Evolutionary conservation across 1,140 invertebrate species (phyloP).

Genomic region (Tetramorium alpestre): DNA sequence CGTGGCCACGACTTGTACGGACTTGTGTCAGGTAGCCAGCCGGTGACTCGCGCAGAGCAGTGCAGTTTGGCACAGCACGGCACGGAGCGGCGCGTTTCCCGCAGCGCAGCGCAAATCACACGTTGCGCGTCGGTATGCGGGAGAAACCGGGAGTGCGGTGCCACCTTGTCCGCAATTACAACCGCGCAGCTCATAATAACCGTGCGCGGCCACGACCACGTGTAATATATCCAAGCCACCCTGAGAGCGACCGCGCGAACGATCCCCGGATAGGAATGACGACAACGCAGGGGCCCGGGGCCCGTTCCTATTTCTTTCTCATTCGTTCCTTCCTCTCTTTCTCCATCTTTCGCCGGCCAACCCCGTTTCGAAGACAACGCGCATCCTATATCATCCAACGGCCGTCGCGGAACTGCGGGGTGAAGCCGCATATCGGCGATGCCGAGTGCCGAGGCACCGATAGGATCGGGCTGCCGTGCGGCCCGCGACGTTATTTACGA

Average conservation of each 20-base stretch:
- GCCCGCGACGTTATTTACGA: conserved; percentile 83
- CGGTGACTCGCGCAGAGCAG: conserved; percentile 18
- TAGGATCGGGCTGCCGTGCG: conserved; percentile 77
- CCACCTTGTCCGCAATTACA: conserved; percentile 68
- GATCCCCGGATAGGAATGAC: conserved; percentile 39
- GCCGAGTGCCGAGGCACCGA: conserved; percentile 65
- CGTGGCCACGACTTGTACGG: conserved; percentile 14
- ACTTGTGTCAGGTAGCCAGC: conserved; percentile 61
- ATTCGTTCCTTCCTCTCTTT: neutral
- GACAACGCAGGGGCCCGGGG: conserved; percentile 29
- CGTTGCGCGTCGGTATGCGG: conserved; percentile 57
- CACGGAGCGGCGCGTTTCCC: conserved; percentile 18
- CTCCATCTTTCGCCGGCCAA: conserved; percentile 56
- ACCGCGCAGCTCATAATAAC: conserved; percentile 68
- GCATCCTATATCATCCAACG: conserved; percentile 74
- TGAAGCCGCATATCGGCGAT: conserved; percentile 45
- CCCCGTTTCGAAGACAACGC: conserved; percentile 67
- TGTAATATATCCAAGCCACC: conserved; percentile 75
- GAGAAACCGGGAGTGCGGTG: conserved; percentile 14
- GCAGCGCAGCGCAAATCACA: conserved; percentile 68
- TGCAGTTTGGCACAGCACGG: neutral
- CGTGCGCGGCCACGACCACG: conserved; percentile 53
- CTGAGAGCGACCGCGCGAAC: conserved; percentile 53
- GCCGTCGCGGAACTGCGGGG: conserved; percentile 60
- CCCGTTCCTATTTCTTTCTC: conserved; percentile 11